Evolutionary conservation across 2,797 vertebrate species (phyloP), one percentile per base, ranked within the genome.

Genomic region (Anisognathus igniventris): DNA sequence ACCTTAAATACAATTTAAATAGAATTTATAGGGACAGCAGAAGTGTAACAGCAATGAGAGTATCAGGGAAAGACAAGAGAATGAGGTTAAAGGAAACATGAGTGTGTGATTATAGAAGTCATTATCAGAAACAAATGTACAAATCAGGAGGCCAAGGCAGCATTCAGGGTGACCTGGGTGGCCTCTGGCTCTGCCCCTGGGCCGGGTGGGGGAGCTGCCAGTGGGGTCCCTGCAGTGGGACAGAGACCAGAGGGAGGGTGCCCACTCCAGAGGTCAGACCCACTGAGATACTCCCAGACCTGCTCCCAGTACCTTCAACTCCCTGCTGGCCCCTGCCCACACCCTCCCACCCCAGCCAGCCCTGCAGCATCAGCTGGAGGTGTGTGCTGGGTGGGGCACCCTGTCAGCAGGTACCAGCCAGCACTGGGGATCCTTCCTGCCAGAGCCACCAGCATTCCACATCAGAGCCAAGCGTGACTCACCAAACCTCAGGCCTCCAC

Each of bases 231-330:
- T 53, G 66, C 15, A 9, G 28, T 1, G 1, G 40, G n/a, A 28
- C 64, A 76, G 47, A 6, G 42, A 20, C 9, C 71, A 37, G 25
- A 61, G 50, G 22, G 39, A 25, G 9, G 39, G 15, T 13, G 1
- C n/a, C 2, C 15, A 0, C 27, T 12, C 23, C 37, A 21, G 37
- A 25, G 24, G 11, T 37, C 24, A 1, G 20, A 1, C 5, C 19
- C 64, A 6, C 40, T 3, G 53, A 7, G 57, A 5, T 37, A 7
- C 56, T 17, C 47, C 66, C 66, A 37, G 18, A 39, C 3, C 28
- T 56, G 45, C 50, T 70, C 37, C n/a, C 61, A 68, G 45, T 8
- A 7, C 4, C 3, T 23, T 2, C 67, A 14, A 1, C 54, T 27
- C 45, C 62, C 68, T 68, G 70, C 78, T 50, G 60, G 39, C 18